A percentile compares a stretch with the other conserved stretches of the same genome.
These are phyloP conservation scores for Tringa solitaria DNA, from an alignment of 2,113 vertebrate genomes.

Conservation along the genomic window DNA sequence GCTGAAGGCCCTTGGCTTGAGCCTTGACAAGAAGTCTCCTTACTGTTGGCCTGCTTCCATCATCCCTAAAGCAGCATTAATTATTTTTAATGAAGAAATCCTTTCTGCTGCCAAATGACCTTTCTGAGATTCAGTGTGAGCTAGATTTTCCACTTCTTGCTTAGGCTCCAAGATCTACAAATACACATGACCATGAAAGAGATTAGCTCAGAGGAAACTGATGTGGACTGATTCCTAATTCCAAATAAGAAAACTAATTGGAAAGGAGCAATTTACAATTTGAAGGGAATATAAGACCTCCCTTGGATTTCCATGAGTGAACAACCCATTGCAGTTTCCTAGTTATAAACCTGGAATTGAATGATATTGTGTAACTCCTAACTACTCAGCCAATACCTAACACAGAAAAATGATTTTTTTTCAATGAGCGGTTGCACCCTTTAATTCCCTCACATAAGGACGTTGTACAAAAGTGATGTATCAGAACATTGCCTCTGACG, in stretches of 20 bases:
- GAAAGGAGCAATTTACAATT: not conserved
- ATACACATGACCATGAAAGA: slow-evolving; percentile 35
- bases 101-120: slow-evolving; percentile 55
- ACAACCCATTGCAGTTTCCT: not conserved
- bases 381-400: not conserved
- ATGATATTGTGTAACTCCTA: not conserved
- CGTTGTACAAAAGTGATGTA: not conserved
- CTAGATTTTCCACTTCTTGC: slow-evolving; percentile 57
- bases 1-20: slow-evolving; percentile 49
- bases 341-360: not conserved
- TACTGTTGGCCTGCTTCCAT: slow-evolving; percentile 50
- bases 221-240: slow-evolving; percentile 35
- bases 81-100: slow-evolving; percentile 67
- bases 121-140: slow-evolving; percentile 33
- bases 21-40: slow-evolving; percentile 54
- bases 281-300: not conserved
- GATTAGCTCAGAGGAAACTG: slow-evolving; percentile 36
- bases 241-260: slow-evolving; percentile 40
- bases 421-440: not conserved
- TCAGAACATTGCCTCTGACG: not conserved
- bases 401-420: not conserved
- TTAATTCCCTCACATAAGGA: not conserved
- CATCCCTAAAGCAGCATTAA: slow-evolving; percentile 55
- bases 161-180: slow-evolving; percentile 30
- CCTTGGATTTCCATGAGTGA: slow-evolving; percentile 3